Conservation (phyloP, 2,888 invertebrate genomes). For the Carpatolechia fugitivella region DNA sequence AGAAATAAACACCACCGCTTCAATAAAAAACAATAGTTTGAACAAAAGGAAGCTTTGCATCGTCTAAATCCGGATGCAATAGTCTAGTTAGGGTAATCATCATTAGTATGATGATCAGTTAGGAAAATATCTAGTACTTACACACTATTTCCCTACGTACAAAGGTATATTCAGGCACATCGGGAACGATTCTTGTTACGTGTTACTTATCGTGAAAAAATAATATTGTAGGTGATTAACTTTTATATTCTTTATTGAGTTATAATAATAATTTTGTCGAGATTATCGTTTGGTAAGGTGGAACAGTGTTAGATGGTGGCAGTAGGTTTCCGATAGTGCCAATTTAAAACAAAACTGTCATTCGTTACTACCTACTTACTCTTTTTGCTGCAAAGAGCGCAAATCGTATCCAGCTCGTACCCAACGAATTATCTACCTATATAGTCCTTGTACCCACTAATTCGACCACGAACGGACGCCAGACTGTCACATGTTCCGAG, state of each 20-base stretch:
- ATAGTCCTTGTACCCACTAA: too few species aligned
- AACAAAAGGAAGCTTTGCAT: too few species aligned
- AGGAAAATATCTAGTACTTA: background rate
- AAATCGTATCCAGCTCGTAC: constrained; percentile 18
- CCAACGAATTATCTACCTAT: too few species aligned
- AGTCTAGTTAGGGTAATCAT: too few species aligned
- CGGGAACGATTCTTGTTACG: too few species aligned
- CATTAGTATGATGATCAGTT: background rate
- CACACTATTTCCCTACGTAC: too few species aligned
- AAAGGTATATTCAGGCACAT: too few species aligned
- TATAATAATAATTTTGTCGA: constrained; percentile 44
- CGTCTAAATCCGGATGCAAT: too few species aligned
- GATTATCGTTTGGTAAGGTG: constrained; percentile 66
- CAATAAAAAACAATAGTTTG: too few species aligned
- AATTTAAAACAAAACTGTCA: constrained; percentile 25
- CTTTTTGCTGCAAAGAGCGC: constrained; percentile 23
- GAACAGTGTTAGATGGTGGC: constrained; percentile 68
- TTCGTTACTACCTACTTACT: constrained; percentile 10
- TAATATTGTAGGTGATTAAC: constrained; percentile 53
- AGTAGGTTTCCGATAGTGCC: constrained; percentile 49
- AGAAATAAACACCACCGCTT: too few species aligned
- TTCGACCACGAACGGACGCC: constrained; percentile 13
- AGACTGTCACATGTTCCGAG: constrained; percentile 33
- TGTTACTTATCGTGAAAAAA: constrained; percentile 49
- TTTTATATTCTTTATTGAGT: constrained; percentile 43